phyloP scores from a whole-genome alignment of 2,797 vertebrate genomes.

The Harpagifer antarcticus region DNA sequence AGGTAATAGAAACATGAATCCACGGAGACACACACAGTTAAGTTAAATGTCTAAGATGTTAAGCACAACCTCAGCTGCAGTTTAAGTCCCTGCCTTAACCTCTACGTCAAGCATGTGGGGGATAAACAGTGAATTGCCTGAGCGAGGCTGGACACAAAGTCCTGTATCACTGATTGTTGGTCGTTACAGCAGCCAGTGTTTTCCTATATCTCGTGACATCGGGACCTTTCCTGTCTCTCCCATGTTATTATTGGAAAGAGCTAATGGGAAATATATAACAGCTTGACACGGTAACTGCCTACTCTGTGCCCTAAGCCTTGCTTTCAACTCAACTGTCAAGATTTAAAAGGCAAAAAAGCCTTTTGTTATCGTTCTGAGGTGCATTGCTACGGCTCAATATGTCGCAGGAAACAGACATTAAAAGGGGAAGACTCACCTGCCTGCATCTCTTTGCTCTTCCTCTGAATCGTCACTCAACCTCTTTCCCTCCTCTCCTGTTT shows the following conservation, averaged over 20 bases:
- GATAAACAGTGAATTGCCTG: slow-evolving; percentile 53
- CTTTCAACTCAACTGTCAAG: slow-evolving; percentile 71
- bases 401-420: slow-evolving; percentile 61
- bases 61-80: slow-evolving; percentile 11
- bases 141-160: slow-evolving; percentile 28
- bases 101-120: slow-evolving; percentile 12
- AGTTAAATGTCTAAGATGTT: slow-evolving; percentile 19
- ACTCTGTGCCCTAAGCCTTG: slow-evolving; percentile 55
- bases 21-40: slow-evolving; percentile 3
- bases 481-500: slow-evolving; percentile 29
- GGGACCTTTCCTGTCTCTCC: slow-evolving; percentile 51
- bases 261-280: slow-evolving; percentile 71
- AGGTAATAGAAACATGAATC: slow-evolving; percentile 2
- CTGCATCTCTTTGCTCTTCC: slow-evolving; percentile 55
- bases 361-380: slow-evolving; percentile 61
- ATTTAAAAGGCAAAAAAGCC: slow-evolving; percentile 71
- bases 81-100: slow-evolving; percentile 21
- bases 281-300: slow-evolving; percentile 63
- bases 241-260: slow-evolving; percentile 65
- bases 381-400: slow-evolving; percentile 69
- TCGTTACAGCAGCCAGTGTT: slow-evolving; percentile 45
- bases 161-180: slow-evolving; percentile 49
- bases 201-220: slow-evolving; percentile 52
- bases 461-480: slow-evolving; percentile 61
- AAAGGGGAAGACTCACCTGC: slow-evolving; percentile 66